Evolutionary conservation across 2,888 invertebrate genomes (phyloP).

Genomic region (Andricus quercusramuli): DNA sequence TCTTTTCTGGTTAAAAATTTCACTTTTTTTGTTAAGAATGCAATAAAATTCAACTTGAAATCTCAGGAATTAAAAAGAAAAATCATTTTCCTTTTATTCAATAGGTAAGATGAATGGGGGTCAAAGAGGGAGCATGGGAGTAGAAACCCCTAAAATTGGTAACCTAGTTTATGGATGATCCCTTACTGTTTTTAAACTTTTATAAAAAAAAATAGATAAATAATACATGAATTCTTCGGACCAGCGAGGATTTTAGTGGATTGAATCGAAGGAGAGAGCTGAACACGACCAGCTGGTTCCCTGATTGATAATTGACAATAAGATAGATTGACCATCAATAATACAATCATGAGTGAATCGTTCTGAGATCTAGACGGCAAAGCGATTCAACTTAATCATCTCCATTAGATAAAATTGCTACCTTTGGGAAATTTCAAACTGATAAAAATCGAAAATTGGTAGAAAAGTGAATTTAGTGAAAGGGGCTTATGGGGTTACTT

Average conservation of each 20-base stretch:
- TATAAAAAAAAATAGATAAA: not conserved
- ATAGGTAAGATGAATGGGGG: too few species aligned
- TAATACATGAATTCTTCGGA: conserved; percentile 27
- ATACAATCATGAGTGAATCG: not conserved
- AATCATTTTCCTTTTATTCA: too few species aligned
- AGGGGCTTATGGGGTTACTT: conserved; percentile 2
- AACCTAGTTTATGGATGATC: too few species aligned
- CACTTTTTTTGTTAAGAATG: too few species aligned
- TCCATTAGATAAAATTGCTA: not conserved
- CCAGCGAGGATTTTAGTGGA: conserved; percentile 62
- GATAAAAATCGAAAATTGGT: not conserved
- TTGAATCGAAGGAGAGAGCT: conserved; percentile 65
- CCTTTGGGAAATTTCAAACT: not conserved
- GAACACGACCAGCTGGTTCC: conserved; percentile 71
- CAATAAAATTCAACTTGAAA: too few species aligned
- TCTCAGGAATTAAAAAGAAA: too few species aligned
- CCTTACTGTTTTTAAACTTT: not conserved
- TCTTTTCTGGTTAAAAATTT: too few species aligned
- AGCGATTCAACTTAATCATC: not conserved
- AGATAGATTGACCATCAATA: not conserved
- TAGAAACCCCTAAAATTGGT: too few species aligned
- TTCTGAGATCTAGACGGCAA: conserved; percentile 13
- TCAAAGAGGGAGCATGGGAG: too few species aligned
- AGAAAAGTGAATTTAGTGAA: not conserved
- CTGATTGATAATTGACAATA: conserved; percentile 54